Percentiles rank a stretch among this genome's conserved stretches.
phyloP scores from a whole-genome alignment of 1,140 invertebrate species.

The Panagrolaimus sp. region DNA sequence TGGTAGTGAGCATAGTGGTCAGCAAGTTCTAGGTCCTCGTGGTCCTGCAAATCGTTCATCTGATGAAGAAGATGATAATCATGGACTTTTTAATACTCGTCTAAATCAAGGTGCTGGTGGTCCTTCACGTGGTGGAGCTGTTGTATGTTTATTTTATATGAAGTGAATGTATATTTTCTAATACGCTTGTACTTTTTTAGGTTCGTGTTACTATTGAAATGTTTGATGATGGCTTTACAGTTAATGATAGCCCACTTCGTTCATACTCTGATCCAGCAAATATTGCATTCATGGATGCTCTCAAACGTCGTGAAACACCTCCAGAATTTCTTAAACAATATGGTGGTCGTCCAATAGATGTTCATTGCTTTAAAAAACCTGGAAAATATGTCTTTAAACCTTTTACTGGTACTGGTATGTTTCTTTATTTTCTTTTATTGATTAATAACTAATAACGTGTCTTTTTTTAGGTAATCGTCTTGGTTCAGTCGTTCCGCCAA shows the following conservation, averaged over 20 bases:
- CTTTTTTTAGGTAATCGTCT: too few relatives aligned
- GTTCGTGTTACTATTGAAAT: not conserved
- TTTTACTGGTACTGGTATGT: not conserved
- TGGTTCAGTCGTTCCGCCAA: not conserved
- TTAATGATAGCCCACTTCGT: not conserved
- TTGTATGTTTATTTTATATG: not conserved
- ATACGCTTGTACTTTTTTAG: not conserved
- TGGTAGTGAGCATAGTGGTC: slow-evolving; percentile 4
- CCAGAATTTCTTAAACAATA: not conserved
- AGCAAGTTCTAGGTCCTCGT: slow-evolving; percentile 8
- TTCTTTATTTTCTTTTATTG: too few relatives aligned
- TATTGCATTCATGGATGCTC: not conserved
- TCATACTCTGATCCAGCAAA: not conserved
- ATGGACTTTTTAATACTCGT: not conserved
- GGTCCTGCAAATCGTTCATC: not conserved
- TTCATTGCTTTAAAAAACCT: slow-evolving; percentile 9
- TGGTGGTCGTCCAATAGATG: not conserved
- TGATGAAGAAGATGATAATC: not conserved
- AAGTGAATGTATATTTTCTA: not conserved
- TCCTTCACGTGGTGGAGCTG: not conserved
- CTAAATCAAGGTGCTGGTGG: not conserved
- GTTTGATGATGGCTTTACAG: slow-evolving; percentile 3
- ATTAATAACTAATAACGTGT: too few relatives aligned
- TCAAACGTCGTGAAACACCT: not conserved
- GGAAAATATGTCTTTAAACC: slow-evolving; percentile 6